Evolutionary conservation across 2,113 vertebrate species (phyloP), one percentile per base, ranked within the genome.

Genomic region (Ctenodactylus gundi): DNA sequence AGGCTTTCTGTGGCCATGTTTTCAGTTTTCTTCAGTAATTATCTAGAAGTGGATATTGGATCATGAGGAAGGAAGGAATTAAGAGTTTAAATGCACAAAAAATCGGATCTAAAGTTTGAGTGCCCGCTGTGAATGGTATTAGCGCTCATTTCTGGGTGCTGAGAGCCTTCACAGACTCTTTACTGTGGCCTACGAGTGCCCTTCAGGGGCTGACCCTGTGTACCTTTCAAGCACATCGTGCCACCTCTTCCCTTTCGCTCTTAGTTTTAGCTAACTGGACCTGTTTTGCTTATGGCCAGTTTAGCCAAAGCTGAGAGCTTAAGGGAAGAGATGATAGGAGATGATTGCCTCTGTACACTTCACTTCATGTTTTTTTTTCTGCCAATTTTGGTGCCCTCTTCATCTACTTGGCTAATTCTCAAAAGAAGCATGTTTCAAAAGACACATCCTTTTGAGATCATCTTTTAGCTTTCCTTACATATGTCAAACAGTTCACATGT

Each of bases 121-220:
- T 76, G 70, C 9, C 13, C 46, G 7, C 89, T 94, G 18, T 20
- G 39, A 95, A 93, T 84, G 34, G 25, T 36, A 64, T 18, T 18
- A 87, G 62, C 4, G 2, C 10, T 68, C 25, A n/a, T n/a, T 58
- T 55, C 15, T 58, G 23, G 49, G 14, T 72, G 12, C 10, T 80
- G 20, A 65, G 12, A 91, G 10, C 27, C 12, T 85, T 91, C 12
- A 83, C 31, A 95, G 46, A 93, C 44, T 68, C 29, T 85, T 51
- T 41, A 86, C 53, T 73, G 70, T 73, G 94, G 65, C 41, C 64
- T 55, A 80, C n/a, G 91, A 92, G 93, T 49, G 3, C 55, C 31
- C 46, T 92, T 80, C 55, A 81, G 11, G 49, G 88, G 58, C 31
- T 62, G 36, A n/a, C 17, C n/a, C 78, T 82, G 7, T 70, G 95